Evolutionary conservation across 2,113 vertebrate species (phyloP).

Genomic region (Podiceps cristatus): DNA sequence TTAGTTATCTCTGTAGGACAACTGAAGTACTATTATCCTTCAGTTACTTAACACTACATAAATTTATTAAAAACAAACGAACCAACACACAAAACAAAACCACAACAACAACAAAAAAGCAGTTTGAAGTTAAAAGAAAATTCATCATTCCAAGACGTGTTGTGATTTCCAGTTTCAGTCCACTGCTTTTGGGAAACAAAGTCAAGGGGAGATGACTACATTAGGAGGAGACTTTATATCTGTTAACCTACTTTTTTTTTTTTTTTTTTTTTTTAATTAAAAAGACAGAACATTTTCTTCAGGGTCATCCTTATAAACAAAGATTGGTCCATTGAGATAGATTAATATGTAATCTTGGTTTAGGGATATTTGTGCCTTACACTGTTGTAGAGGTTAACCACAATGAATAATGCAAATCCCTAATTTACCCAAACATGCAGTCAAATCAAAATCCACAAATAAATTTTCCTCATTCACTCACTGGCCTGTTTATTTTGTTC

Average conservation of each 20-base stretch:
- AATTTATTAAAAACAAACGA: neutral
- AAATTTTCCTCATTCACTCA: neutral
- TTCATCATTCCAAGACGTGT: neutral
- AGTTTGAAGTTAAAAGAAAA: neutral
- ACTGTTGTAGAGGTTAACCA: neutral
- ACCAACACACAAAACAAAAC: neutral
- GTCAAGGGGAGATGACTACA: neutral
- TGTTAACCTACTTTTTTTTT: neutral
- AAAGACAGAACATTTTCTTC: neutral
- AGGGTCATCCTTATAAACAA: neutral
- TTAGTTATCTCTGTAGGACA: neutral
- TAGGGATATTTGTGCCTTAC: neutral
- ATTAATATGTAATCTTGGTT: neutral
- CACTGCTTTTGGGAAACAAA: neutral
- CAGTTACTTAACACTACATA: neutral
- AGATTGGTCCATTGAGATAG: neutral
- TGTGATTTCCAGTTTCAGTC: neutral
- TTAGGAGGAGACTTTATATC: neutral
- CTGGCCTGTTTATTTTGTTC: neutral
- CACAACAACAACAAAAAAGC: neutral
- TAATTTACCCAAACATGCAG: neutral
- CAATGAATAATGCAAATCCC: neutral
- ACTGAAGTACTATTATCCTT: neutral
- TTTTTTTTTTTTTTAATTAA: neutral
- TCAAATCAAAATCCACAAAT: neutral